phyloP scores from a whole-genome alignment of 35 echinoderm and acorn worm species.

The Apostichopus japonicus region DNA sequence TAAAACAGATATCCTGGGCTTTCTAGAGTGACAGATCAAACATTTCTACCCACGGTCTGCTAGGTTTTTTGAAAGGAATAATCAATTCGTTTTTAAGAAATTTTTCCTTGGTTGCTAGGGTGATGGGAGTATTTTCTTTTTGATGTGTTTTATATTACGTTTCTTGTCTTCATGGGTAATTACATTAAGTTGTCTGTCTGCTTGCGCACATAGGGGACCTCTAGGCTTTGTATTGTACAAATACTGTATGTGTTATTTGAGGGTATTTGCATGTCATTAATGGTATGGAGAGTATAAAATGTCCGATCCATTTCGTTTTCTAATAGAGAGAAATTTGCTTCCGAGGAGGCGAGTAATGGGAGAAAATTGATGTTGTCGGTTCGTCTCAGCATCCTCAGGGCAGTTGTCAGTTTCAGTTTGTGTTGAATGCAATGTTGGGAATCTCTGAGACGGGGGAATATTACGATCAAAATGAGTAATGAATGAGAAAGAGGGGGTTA shows the following conservation, averaged over 20 bases:
- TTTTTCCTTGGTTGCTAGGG: slow-evolving; percentile 1
- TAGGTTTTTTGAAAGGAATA: not conserved
- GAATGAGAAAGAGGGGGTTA: not conserved
- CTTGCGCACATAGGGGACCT: not conserved
- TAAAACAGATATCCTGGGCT: no score
- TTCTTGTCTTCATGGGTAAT: not conserved
- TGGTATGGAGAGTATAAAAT: not conserved
- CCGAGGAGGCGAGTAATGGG: not conserved
- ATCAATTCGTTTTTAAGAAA: not conserved
- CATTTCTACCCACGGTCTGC: not conserved
- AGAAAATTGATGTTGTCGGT: not conserved
- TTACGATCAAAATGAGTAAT: not conserved
- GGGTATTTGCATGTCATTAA: not conserved
- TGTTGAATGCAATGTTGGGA: not conserved
- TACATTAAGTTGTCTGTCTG: not conserved
- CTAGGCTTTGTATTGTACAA: not conserved
- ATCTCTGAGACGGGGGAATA: not conserved
- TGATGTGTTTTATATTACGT: no score
- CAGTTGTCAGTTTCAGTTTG: not conserved
- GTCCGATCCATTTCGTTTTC: not conserved
- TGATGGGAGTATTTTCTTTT: not conserved
- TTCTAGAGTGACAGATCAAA: not conserved
- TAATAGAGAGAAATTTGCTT: not conserved
- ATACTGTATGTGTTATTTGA: not conserved
- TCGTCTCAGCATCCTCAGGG: not conserved